Base-by-base conservation (phyloP, 2,888 invertebrate genomes). In the Acholoe squamosa region DNA sequence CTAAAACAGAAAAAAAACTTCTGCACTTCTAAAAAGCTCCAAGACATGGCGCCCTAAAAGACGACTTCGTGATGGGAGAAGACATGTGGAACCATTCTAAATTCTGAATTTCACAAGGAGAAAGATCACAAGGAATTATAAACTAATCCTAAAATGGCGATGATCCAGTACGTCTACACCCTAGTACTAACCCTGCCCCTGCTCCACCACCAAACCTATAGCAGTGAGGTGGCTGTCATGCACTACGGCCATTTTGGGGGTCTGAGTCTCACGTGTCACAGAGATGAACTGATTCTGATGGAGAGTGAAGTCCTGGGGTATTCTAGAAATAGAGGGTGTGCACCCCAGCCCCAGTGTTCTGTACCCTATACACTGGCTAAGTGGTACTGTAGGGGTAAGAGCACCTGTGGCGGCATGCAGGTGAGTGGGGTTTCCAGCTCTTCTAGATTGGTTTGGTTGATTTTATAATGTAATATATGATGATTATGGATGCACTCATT, bases 381-480 rank as follows among this genome's bases (percentile, higher is more conserved):
- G 91, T 92, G 92, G 92, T 92, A 92, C 92, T 92, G 92, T 56
- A 61, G 92, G 34, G 92, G 92, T 0, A 92, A 89, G 80, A 92
- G 91, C 77, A 89, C 91, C 12, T 92, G 92, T 76, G 52, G 84
- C 7, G 92, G 92, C n/a, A 92, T 92, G 91, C 92, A 89, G 89
- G 43, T 43, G 10, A 10, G 43, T 43, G 10, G n/a, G n/a, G n/a
- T n/a, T n/a, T n/a, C n/a, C n/a, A n/a, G n/a, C n/a, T n/a, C n/a
- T n/a, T n/a, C n/a, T n/a, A n/a, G n/a, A n/a, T n/a, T n/a, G n/a
- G n/a, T n/a, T n/a, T n/a, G n/a, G n/a, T n/a, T n/a, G n/a, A n/a
- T n/a, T n/a, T n/a, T n/a, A n/a, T n/a, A n/a, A n/a, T n/a, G n/a
- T n/a, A n/a, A n/a, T n/a, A n/a, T n/a, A n/a, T n/a, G n/a, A n/a